A percentile compares a stretch with the other conserved stretches of the same genome.
Evolutionary conservation across 2,888 invertebrate species (phyloP).

Genomic region (Spisula solida): DNA sequence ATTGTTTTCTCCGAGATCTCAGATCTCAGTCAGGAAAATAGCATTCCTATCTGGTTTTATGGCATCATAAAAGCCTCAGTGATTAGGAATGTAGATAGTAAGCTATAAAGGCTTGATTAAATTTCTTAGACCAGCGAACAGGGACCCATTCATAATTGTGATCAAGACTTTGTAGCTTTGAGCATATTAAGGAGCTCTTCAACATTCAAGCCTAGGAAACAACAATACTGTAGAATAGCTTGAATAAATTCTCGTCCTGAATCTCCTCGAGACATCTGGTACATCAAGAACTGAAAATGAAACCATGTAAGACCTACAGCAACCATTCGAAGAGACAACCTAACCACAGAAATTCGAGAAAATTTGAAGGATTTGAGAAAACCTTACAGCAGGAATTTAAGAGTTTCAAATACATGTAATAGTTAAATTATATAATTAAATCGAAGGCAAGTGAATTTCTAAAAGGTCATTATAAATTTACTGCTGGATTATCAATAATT

Average conservation of each 20-base stretch:
- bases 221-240: conserved; percentile 75
- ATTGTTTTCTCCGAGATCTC: not conserved
- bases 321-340: not conserved
- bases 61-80: not conserved
- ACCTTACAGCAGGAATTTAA: not conserved
- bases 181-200: conserved; percentile 71
- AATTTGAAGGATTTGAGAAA: not conserved
- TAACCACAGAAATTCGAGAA: too few relatives aligned
- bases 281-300: conserved; percentile 82
- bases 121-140: not conserved
- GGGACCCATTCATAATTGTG: not conserved
- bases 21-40: not conserved
- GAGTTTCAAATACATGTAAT: not conserved
- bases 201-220: conserved; percentile 78
- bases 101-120: conserved; percentile 29
- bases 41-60: not conserved
- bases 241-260: conserved; percentile 72
- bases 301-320: not conserved
- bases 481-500: too few relatives aligned
- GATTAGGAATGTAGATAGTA: not conserved
- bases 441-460: not conserved
- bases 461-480: not conserved
- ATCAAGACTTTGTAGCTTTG: conserved; percentile 32
- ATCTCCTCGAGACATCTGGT: conserved; percentile 78
- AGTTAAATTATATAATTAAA: not conserved